phyloP scores from a whole-genome alignment of 1,140 invertebrate species.

The Ganaspis sp. region DNA sequence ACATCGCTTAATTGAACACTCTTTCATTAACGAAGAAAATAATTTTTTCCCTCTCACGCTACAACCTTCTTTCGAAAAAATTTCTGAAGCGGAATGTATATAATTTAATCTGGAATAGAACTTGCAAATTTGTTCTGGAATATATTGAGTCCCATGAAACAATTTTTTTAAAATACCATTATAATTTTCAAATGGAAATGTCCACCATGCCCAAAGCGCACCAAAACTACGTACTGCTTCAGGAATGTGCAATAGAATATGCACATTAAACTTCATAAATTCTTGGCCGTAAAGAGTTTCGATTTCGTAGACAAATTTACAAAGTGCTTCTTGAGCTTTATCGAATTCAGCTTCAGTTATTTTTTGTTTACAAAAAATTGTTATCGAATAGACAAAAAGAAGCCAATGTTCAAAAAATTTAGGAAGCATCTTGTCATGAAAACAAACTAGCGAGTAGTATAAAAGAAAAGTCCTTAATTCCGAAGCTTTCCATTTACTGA shows the following conservation, averaged over 20 bases:
- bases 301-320: background rate
- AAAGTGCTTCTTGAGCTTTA: constrained; percentile 30
- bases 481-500: constrained; percentile 53
- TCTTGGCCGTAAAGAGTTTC: constrained; percentile 9
- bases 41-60: background rate
- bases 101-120: background rate
- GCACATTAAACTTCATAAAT: constrained; percentile 31
- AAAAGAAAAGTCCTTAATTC: constrained; percentile 53
- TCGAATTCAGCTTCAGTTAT: constrained; percentile 33
- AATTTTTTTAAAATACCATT: constrained; percentile 24
- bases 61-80: background rate
- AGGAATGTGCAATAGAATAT: constrained; percentile 24
- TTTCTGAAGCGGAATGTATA: background rate
- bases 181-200: constrained; percentile 21
- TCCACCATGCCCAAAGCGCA: constrained; percentile 16
- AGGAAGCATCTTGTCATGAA: constrained; percentile 41
- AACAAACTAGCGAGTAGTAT: constrained; percentile 48
- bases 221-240: background rate
- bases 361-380: constrained; percentile 44
- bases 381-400: constrained; percentile 42
- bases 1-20: background rate
- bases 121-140: background rate
- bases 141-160: background rate
- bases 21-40: background rate
- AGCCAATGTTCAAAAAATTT: constrained; percentile 53